phyloP scores from a whole-genome alignment of 2,113 vertebrate genomes.

The Micromys minutus region DNA sequence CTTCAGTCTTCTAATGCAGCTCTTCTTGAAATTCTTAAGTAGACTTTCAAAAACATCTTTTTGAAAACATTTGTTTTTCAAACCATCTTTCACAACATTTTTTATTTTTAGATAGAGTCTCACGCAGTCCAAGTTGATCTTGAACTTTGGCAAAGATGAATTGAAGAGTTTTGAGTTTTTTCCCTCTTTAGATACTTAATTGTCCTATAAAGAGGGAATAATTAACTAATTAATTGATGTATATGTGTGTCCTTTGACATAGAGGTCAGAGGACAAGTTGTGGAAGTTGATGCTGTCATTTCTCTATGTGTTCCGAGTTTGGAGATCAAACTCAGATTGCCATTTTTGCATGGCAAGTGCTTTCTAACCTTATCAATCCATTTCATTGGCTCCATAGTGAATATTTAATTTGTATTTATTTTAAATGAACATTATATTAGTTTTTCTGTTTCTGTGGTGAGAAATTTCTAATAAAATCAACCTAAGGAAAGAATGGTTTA shows the following conservation, averaged over 20 bases:
- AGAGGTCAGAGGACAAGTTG: background rate
- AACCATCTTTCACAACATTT: too few relatives aligned
- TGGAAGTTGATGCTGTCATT: background rate
- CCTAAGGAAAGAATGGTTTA: background rate
- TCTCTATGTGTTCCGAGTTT: background rate
- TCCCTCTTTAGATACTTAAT: constrained; percentile 5
- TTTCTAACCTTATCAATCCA: background rate
- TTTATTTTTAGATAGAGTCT: background rate
- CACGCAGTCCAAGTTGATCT: background rate
- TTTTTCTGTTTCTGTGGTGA: background rate
- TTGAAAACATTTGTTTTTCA: too few relatives aligned
- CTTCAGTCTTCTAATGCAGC: background rate
- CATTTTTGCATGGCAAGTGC: background rate
- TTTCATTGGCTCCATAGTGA: background rate
- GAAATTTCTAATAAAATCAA: background rate
- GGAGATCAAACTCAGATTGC: background rate
- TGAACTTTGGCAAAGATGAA: background rate
- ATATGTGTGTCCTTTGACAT: background rate
- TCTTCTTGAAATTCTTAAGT: constrained; percentile 31
- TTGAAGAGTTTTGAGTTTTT: background rate
- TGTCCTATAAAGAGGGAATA: too few relatives aligned
- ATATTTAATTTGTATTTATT: background rate
- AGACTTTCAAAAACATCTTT: background rate
- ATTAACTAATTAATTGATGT: background rate
- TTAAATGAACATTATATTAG: background rate